Base-by-base conservation (phyloP, 2,797 vertebrate genomes). In the Epinephelus awoara region DNA sequence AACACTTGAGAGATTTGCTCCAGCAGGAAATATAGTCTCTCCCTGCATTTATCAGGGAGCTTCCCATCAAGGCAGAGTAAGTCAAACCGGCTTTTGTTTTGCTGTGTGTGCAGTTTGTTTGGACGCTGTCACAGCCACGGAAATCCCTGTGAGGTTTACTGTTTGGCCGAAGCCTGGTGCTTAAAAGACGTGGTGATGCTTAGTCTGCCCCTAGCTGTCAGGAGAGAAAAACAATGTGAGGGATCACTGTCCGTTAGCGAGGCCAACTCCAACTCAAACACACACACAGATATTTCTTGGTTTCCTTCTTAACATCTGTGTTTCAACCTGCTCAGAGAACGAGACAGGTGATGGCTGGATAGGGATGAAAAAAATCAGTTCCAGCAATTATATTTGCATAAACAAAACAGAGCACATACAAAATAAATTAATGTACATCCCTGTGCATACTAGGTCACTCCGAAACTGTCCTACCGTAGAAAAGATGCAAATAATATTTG, bases 111-210 rank as follows among this genome's bases (percentile, higher is more conserved):
- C 90, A 85, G 69, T 88, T 90, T 91, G 82, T 87, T 92, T 85
- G 79, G 80, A 85, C 44, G 83, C 85, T 90, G 91, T 94, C 92
- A 93, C 84, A 87, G 76, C 84, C 64, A 72, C 69, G 51, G 83
- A 88, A 92, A 84, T 89, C 91, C 91, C 92, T 82, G 61, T 64
- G 89, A 91, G 92, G 86, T 86, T 80, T 86, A 66, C 86, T 88
- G 85, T 85, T 91, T 92, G 91, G 83, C 83, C 75, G 57, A 88
- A 75, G 84, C 84, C 82, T 59, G 72, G 74, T 75, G 77, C 84
- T 86, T 82, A 80, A 85, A 79, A 84, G 57, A 75, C 82, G 11
- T 74, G 79, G 77, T 66, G 75, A 86, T 74, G 86, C 89, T 87
- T 63, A 85, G 83, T 81, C 69, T 85, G 88, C 89, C 89, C 82